Conservation (phyloP, 2,888 invertebrate genomes). For the Drosophila suboccidentalis region DNA sequence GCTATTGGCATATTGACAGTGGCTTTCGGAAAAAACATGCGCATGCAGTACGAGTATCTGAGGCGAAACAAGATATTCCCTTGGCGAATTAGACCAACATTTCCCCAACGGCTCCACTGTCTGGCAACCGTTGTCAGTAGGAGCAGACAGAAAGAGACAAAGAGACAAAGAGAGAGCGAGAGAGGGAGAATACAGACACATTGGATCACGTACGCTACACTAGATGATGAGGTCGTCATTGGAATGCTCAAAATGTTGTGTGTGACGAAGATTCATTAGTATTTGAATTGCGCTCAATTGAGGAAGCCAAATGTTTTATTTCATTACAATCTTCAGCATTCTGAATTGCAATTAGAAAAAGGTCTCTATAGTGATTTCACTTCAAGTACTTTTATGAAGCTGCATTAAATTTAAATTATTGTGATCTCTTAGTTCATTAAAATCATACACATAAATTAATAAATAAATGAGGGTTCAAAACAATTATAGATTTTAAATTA, state of each 20-base stretch:
- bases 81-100: conserved; percentile 45
- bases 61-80: conserved; percentile 66
- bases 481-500: too few species aligned
- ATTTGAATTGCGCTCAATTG: conserved; percentile 22
- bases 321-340: not conserved
- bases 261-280: conserved; percentile 18
- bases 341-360: conserved; percentile 10
- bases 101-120: conserved; percentile 6
- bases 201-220: conserved; percentile 28
- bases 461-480: too few species aligned
- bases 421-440: too few species aligned
- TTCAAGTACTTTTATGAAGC: not conserved
- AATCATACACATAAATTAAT: too few species aligned
- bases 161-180: too few species aligned
- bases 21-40: conserved; percentile 58
- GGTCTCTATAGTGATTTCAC: not conserved
- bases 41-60: conserved; percentile 52
- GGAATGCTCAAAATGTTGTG: conserved; percentile 18
- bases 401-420: too few species aligned
- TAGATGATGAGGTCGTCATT: conserved; percentile 21
- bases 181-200: not conserved
- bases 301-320: conserved; percentile 19
- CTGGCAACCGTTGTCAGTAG: conserved; percentile 7
- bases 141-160: not conserved
- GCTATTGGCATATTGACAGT: conserved; percentile 59